phyloP scores from a whole-genome alignment of 1,140 invertebrate species.

The Chlorops oryzae region DNA sequence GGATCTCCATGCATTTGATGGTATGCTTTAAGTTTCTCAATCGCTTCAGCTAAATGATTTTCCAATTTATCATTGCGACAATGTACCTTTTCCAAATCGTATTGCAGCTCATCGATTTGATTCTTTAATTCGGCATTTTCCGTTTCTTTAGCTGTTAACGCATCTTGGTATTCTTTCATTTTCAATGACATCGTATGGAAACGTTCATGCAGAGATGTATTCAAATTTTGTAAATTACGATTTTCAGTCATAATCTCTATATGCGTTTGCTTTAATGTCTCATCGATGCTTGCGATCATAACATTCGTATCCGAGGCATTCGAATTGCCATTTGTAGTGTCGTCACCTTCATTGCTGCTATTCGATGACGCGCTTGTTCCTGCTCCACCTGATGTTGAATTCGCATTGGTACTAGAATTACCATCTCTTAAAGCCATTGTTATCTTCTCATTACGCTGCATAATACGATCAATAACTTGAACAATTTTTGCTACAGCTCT shows the following conservation, averaged over 20 bases:
- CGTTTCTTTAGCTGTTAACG: conserved; percentile 84
- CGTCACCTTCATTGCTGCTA: conserved; percentile 12
- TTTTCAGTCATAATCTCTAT: conserved; percentile 87
- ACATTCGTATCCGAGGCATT: conserved; percentile 10
- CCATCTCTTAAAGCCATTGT: conserved; percentile 81
- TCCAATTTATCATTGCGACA: conserved; percentile 86
- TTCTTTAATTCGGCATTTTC: conserved; percentile 91
- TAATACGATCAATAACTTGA: conserved; percentile 90
- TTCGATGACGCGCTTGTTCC: not conserved
- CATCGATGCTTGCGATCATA: conserved; percentile 57
- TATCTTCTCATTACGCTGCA: conserved; percentile 90
- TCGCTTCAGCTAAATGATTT: conserved; percentile 79
- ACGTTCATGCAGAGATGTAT: conserved; percentile 88
- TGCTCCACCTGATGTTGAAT: not conserved
- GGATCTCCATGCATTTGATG: conserved; percentile 66
- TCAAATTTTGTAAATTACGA: conserved; percentile 81
- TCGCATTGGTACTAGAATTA: conserved; percentile 22
- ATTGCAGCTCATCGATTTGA: conserved; percentile 92
- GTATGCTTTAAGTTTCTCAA: conserved; percentile 82
- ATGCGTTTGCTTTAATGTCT: conserved; percentile 74
- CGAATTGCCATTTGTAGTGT: conserved; percentile 12
- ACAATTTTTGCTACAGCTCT: conserved; percentile 92
- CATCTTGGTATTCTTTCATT: conserved; percentile 87
- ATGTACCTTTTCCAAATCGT: conserved; percentile 84
- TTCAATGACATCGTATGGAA: conserved; percentile 88